Evolutionary conservation across 35 echinoderm and acorn worm genomes (phyloP), one percentile per base, ranked within the genome.

Genomic region (Holothuria glaberrima): DNA sequence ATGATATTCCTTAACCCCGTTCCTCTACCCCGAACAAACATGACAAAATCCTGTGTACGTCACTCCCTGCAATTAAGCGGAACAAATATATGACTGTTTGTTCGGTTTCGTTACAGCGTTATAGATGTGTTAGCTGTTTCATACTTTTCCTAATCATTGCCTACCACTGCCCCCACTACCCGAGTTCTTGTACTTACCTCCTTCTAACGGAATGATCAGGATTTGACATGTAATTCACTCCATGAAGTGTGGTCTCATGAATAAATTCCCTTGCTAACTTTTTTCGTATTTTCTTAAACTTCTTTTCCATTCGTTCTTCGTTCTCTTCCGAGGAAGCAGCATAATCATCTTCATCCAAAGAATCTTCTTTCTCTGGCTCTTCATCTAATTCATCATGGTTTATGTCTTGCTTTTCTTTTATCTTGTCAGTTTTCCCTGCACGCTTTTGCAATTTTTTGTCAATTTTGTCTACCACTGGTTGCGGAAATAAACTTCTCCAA

Each of bases 171-270:
- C 25, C 24, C 22, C 13, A 9, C 50, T 54, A 6, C 25, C 31
- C 4, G 9, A 33, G 25, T 12, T 16, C 12, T 9, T 46, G 7
- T n/a, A 18, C n/a, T 78, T 78, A 78, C 74, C 74, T 78, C 17
- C 74, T 78, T 52, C 74, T 2, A 9, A 50, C 19, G 5, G 74
- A 78, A 48, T 78, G 74, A 48, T 78, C 38, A 41, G 74, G 44
- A 24, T 78, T 48, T 26, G 74, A 78, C 74, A 78, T 78, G 50
- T 78, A 78, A 48, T n/a, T 78, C 14, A 78, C 44, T 18, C 74
- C 74, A 50, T 78, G 74, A n/a, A 78, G 74, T 27, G 74, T 78
- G 24, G 74, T 78, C 12, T 78, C 50, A 21, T 78, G 74, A 27
- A 78, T 78, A 50, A 35, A 78, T 12, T 21, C n/a, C 50, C 74